phyloP scores from a whole-genome alignment of 2,113 vertebrate species.

The Jacana jacana region DNA sequence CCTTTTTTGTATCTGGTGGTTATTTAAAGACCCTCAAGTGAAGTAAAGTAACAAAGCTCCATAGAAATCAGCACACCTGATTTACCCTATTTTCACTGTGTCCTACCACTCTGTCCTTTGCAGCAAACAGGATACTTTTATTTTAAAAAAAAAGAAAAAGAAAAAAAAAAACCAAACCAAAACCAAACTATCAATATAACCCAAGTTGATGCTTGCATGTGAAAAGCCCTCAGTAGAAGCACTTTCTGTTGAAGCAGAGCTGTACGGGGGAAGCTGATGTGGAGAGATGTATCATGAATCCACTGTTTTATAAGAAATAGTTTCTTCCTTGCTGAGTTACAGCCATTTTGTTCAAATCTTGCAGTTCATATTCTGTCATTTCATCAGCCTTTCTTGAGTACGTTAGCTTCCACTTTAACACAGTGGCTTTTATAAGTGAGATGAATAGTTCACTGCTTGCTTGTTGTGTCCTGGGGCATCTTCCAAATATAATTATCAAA shows the following conservation, averaged over 20 bases:
- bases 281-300: background rate
- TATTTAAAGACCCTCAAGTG: background rate
- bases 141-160: background rate
- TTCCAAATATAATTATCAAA: slow-evolving; percentile 56
- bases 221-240: background rate
- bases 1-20: background rate
- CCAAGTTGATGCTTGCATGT: background rate
- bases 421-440: slow-evolving; percentile 13
- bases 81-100: background rate
- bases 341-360: slow-evolving; percentile 9
- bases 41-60: background rate
- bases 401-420: background rate
- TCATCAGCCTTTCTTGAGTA: background rate
- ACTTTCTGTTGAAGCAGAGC: background rate
- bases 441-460: slow-evolving; percentile 10
- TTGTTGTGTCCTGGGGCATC: slow-evolving; percentile 31
- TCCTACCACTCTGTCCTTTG: background rate
- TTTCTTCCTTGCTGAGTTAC: background rate
- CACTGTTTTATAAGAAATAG: background rate
- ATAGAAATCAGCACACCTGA: background rate
- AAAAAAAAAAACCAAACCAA: background rate
- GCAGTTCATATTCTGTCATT: background rate
- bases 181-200: background rate
- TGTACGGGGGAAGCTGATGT: background rate
- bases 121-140: background rate